A percentile compares a stretch with the other conserved stretches of the same genome.
Conservation (phyloP, 2,888 invertebrate genomes). For the Thera obeliscata region DNA sequence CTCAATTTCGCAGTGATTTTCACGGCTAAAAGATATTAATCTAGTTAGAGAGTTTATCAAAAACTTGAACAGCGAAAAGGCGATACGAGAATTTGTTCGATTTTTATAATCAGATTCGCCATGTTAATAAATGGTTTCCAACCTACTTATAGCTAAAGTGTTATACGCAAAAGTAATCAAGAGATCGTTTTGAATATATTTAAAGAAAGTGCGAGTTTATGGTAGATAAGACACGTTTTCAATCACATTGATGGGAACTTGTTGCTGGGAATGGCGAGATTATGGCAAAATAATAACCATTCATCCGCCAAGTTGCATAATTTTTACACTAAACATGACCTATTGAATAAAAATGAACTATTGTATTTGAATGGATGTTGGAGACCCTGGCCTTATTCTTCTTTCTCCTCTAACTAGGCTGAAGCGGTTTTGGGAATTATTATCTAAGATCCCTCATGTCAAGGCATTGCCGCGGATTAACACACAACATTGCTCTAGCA, state of each 20-base stretch:
- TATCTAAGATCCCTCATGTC: neutral
- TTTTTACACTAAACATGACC: slow-evolving; percentile 37
- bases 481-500: too few species aligned
- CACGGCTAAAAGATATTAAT: slow-evolving; percentile 86
- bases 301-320: slow-evolving; percentile 17
- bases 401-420: neutral
- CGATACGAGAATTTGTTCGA: neutral
- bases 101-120: neutral
- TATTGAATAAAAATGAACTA: slow-evolving; percentile 38
- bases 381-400: neutral
- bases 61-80: neutral
- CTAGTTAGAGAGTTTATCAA: neutral
- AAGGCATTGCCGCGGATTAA: too few species aligned
- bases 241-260: slow-evolving; percentile 64
- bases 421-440: neutral
- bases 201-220: slow-evolving; percentile 54
- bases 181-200: slow-evolving; percentile 51
- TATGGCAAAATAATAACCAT: slow-evolving; percentile 55
- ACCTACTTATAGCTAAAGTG: slow-evolving; percentile 8
- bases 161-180: slow-evolving; percentile 41
- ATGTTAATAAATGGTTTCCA: neutral
- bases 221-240: slow-evolving; percentile 83
- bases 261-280: slow-evolving; percentile 49
- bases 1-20: slow-evolving; percentile 99
- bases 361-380: slow-evolving; percentile 20